Evolutionary conservation across 2,113 vertebrate genomes (phyloP).

Genomic region (Ammodytes dubius): DNA sequence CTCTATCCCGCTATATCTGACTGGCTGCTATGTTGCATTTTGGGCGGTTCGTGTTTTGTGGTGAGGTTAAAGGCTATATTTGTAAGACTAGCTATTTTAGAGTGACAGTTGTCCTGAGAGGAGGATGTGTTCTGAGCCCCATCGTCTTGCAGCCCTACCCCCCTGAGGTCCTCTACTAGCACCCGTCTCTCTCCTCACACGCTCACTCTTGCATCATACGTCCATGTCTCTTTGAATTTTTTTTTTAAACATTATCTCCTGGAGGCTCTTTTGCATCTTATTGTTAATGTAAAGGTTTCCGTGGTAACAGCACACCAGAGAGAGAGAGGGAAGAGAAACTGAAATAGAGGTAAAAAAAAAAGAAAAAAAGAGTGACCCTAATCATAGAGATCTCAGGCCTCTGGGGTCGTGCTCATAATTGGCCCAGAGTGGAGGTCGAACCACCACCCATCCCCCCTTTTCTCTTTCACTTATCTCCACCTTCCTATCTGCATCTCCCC

Average conservation of each 20-base stretch:
- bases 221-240: conserved; percentile 52
- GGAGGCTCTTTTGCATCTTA: conserved; percentile 31
- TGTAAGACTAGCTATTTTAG: conserved; percentile 56
- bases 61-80: conserved; percentile 49
- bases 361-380: not conserved
- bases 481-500: conserved; percentile 45
- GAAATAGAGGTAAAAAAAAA: not conserved
- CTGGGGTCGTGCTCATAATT: conserved; percentile 74
- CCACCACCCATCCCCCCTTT: conserved; percentile 31
- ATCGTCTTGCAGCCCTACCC: conserved; percentile 8
- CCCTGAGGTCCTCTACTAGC: conserved; percentile 18
- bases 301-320: conserved; percentile 47
- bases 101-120: conserved; percentile 53
- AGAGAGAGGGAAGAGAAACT: conserved; percentile 10
- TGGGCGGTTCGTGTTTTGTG: conserved; percentile 45
- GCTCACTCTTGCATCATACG: conserved; percentile 51
- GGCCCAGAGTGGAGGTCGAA: conserved; percentile 60
- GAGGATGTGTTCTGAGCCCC: conserved; percentile 28
- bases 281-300: conserved; percentile 55
- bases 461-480: conserved; percentile 16
- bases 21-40: conserved; percentile 29
- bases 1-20: conserved; percentile 4
- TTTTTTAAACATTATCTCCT: conserved; percentile 37
- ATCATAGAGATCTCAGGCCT: conserved; percentile 62
- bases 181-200: conserved; percentile 18